Conservation (phyloP, 2,797 vertebrate genomes). For the Spondyliosoma cantharus region DNA sequence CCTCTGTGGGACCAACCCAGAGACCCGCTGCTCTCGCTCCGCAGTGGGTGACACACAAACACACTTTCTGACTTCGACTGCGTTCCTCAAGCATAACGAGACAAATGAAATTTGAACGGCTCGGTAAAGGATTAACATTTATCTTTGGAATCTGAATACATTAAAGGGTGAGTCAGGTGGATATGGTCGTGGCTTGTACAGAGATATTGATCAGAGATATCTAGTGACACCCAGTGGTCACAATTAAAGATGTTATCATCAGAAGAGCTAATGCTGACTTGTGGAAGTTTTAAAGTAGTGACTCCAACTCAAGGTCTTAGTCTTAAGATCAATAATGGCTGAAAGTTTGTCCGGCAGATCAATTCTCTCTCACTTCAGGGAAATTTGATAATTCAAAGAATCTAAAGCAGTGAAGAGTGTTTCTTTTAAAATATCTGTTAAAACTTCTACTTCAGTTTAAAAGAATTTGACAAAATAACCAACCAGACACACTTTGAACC, state of each 20-base stretch:
- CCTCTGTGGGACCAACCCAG: conserved; percentile 74
- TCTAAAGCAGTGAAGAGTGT: not conserved
- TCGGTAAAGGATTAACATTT: conserved; percentile 43
- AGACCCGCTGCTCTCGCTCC: conserved; percentile 48
- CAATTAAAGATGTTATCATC: conserved; percentile 73
- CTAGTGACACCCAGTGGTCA: conserved; percentile 82
- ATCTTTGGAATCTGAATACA: conserved; percentile 62
- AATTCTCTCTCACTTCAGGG: not conserved
- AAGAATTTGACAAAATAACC: no score
- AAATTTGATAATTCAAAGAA: not conserved
- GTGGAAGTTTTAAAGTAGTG: conserved; percentile 10
- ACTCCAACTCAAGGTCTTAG: not conserved
- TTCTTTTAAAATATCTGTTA: not conserved
- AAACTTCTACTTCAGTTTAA: not conserved
- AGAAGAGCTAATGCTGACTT: conserved; percentile 8
- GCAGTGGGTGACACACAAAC: conserved; percentile 57
- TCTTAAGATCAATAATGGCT: conserved; percentile 3
- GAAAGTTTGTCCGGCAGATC: not conserved
- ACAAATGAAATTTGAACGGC: conserved; percentile 25
- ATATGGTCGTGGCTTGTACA: conserved; percentile 37
- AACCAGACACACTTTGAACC: no score
- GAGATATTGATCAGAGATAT: conserved; percentile 83
- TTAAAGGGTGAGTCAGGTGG: conserved; percentile 50
- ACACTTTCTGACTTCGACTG: conserved; percentile 42
- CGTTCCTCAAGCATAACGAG: conserved; percentile 20